Evolutionary conservation across 2,797 vertebrate species (phyloP).

Genomic region (Microcaecilia unicolor): DNA sequence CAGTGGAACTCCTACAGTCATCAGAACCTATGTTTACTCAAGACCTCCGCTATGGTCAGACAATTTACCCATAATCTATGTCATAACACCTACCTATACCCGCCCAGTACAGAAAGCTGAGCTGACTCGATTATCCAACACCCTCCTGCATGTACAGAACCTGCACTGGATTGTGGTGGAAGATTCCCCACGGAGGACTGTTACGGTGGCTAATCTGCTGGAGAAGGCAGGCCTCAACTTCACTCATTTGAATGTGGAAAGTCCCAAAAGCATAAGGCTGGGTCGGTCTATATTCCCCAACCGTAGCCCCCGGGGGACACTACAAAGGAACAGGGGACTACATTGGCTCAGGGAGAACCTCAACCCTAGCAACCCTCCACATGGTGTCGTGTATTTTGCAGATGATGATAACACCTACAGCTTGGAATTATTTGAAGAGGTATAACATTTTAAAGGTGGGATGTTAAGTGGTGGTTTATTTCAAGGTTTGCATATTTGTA

Average conservation of each 20-base stretch:
- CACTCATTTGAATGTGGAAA: constrained; percentile 58
- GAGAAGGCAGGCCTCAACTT: constrained; percentile 63
- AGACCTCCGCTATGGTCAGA: constrained; percentile 48
- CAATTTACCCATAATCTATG: constrained; percentile 41
- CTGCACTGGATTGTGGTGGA: constrained; percentile 68
- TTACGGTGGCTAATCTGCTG: constrained; percentile 57
- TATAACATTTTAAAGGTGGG: constrained; percentile 27
- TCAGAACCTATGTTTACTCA: constrained; percentile 46
- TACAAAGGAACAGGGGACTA: constrained; percentile 62
- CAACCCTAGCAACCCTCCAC: constrained; percentile 9
- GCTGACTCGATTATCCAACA: constrained; percentile 63
- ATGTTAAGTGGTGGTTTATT: too few species aligned
- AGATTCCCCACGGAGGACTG: constrained; percentile 53
- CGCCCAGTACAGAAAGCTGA: constrained; percentile 63
- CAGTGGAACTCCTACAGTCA: constrained; percentile 21
- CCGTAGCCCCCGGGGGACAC: constrained; percentile 56
- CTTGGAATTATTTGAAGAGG: constrained; percentile 92
- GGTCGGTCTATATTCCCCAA: constrained; percentile 53
- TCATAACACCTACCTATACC: constrained; percentile 47
- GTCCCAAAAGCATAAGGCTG: constrained; percentile 53
- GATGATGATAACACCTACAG: constrained; percentile 98
- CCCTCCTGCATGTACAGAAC: constrained; percentile 60
- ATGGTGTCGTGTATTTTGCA: constrained; percentile 89
- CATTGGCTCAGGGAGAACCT: constrained; percentile 53
- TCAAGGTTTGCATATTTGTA: too few species aligned